Evolutionary conservation across 53 echinoderm and acorn worm species (phyloP), one percentile per base, ranked within the genome.

Genomic region (Echinometra lucunter): DNA sequence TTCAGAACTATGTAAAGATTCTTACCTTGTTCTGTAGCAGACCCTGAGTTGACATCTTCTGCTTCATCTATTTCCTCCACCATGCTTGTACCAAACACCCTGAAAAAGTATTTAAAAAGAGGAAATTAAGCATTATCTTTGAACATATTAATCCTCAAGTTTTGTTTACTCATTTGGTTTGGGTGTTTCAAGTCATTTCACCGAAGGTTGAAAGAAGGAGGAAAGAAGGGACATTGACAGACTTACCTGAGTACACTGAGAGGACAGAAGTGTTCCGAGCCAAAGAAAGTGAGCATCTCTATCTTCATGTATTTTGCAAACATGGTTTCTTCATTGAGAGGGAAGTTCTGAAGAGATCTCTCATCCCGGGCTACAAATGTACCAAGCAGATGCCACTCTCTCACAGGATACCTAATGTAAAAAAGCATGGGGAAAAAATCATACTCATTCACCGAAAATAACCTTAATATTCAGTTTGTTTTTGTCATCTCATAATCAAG

Each of bases 1-100:
- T n/a, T n/a, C n/a, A n/a, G n/a, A n/a, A n/a, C n/a, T n/a, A n/a
- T n/a, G n/a, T n/a, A n/a, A n/a, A n/a, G n/a, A 30, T 53, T 58
- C 90, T 60, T 4, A 91, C 91, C 91, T 91, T 91, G 91, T 66
- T 91, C 91, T 38, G 70, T 45, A 23, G 90, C 6, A 8, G 58
- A 11, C 10, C 28, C 95, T 35, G 95, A 66, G 67, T 96, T 92
- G 49, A 96, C 98, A 44, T 47, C 69, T 4, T 91, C 91, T 70
- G 91, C 91, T 17, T 96, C 96, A 53, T 97, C 97, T 66, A 98
- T 98, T 66, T 98, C 98, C 69, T 98, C 98, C 53, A 96, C 98
- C 96, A 98, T 97, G 75, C 97, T 98, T 80, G 98, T 98, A 13
- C 98, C 98, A 96, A 97, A 98, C 23, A 98, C 97, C 57, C 98